These are phyloP conservation scores for Trichonephila clavata DNA, from an alignment of 1,140 invertebrate species.

Conservation along the genomic window DNA sequence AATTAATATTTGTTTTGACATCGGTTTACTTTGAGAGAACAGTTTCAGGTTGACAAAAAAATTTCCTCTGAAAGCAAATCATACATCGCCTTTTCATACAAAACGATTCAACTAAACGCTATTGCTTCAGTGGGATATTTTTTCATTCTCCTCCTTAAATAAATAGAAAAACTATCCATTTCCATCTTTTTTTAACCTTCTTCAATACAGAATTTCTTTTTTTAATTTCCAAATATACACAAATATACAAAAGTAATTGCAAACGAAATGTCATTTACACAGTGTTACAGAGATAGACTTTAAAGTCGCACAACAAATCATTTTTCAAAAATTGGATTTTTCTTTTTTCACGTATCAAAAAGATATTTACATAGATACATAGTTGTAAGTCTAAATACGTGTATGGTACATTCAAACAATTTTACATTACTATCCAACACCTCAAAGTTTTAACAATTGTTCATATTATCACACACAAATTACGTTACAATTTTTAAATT, in stretches of 20 bases:
- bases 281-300: constrained; percentile 20
- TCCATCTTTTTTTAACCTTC: not conserved
- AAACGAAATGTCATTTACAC: constrained; percentile 13
- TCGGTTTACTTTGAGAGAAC: not conserved
- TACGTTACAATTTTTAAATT: not conserved
- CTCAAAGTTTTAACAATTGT: constrained; percentile 64
- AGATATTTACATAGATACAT: constrained; percentile 67
- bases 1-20: not conserved
- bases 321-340: constrained; percentile 12
- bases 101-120: not conserved
- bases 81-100: not conserved
- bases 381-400: constrained; percentile 39
- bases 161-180: not conserved
- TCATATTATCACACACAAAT: constrained; percentile 55
- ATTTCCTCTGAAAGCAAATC: not conserved
- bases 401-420: constrained; percentile 69
- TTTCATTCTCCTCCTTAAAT: not conserved
- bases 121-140: not conserved
- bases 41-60: constrained; percentile 20
- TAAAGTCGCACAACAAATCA: constrained; percentile 33
- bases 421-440: constrained; percentile 52
- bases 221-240: not conserved
- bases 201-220: not conserved
- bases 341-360: constrained; percentile 57
- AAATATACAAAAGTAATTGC: constrained; percentile 22